Evolutionary conservation across 2,888 invertebrate species (phyloP).

Genomic region (Andrena trimmerana): DNA sequence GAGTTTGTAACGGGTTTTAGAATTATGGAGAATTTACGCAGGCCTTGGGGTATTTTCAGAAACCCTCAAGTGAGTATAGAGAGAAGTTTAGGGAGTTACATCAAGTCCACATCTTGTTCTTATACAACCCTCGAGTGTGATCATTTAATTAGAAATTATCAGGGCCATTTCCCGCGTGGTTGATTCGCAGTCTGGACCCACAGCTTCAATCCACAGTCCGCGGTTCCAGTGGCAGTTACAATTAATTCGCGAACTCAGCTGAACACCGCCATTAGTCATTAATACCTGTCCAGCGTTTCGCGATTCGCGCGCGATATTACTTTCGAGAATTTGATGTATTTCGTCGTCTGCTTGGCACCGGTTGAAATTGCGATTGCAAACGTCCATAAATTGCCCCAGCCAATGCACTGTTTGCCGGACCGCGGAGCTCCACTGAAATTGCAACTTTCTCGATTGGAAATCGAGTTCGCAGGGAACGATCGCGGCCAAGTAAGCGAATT

Average conservation of each 20-base stretch:
- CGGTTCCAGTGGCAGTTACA: slow-evolving; percentile 20
- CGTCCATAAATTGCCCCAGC: slow-evolving; percentile 41
- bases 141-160: neutral
- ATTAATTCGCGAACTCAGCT: slow-evolving; percentile 37
- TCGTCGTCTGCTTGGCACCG: slow-evolving; percentile 37
- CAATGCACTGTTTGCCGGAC: slow-evolving; percentile 6
- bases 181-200: neutral
- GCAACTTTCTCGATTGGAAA: slow-evolving; percentile 6
- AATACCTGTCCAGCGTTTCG: slow-evolving; percentile 37
- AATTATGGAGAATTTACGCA: no score
- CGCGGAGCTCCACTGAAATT: slow-evolving; percentile 10
- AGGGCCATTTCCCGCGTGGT: neutral
- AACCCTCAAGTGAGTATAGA: no score
- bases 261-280: slow-evolving; percentile 42
- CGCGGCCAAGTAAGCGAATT: slow-evolving; percentile 9
- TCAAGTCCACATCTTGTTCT: no score
- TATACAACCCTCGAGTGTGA: no score
- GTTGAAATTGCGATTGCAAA: slow-evolving; percentile 18
- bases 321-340: slow-evolving; percentile 56
- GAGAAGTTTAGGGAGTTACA: no score
- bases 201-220: neutral
- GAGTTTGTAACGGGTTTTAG: no score
- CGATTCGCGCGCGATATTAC: slow-evolving; percentile 59
- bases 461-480: slow-evolving; percentile 2
- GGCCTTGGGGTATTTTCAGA: no score